Conservation (phyloP, 2,797 vertebrate genomes). For the Aphelocoma californica region DNA sequence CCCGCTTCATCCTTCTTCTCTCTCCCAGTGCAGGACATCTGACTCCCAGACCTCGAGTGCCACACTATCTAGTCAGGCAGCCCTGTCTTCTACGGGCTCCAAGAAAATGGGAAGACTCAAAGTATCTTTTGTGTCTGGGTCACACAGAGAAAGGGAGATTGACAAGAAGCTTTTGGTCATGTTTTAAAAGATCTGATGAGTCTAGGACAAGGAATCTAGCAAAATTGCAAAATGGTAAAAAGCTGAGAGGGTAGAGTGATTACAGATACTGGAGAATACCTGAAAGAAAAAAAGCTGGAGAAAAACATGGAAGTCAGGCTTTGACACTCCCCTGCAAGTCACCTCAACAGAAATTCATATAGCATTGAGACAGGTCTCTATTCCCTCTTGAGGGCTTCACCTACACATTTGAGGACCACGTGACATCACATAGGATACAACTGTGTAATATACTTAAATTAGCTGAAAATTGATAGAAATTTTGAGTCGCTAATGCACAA, state of each 20-base stretch:
- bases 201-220: background rate
- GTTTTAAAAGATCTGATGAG: background rate
- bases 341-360: background rate
- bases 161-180: background rate
- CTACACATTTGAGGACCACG: background rate
- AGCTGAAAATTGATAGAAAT: background rate
- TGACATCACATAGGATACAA: background rate
- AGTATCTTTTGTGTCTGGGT: background rate
- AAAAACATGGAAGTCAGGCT: background rate
- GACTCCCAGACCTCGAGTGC: background rate
- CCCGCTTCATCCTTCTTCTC: background rate
- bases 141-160: background rate
- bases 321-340: background rate
- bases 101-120: background rate
- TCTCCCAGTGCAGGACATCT: background rate
- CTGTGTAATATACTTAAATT: background rate
- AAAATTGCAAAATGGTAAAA: background rate
- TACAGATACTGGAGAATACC: background rate
- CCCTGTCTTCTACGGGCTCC: background rate
- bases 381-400: background rate
- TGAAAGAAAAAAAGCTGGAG: background rate
- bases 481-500: background rate
- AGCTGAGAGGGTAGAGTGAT: background rate
- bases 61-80: background rate
- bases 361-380: background rate